Conservation (phyloP, 2,888 invertebrate species). For the Didymodactylos carnosus region DNA sequence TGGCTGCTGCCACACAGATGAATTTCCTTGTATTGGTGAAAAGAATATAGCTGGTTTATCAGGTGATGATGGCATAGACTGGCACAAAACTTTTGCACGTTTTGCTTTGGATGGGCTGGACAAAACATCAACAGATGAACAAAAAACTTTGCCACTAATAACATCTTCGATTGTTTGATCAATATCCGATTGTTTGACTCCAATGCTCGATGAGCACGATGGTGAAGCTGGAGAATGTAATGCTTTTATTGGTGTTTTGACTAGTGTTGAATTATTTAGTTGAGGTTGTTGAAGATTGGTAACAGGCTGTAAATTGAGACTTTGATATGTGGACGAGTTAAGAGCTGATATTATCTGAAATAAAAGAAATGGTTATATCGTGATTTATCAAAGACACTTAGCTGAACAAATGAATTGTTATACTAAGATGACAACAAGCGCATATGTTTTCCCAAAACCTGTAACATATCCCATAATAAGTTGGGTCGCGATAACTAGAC, state of each 20-base stretch:
- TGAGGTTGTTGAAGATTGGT: neutral
- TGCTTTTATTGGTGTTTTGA: neutral
- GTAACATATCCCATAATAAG: no score
- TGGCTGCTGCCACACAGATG: neutral
- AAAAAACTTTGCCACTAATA: neutral
- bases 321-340: neutral
- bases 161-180: neutral
- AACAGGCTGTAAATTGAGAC: neutral
- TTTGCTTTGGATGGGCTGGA: neutral
- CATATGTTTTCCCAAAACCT: no score
- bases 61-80: no score
- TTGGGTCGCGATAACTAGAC: no score
- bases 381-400: no score
- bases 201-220: neutral
- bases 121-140: no score
- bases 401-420: no score
- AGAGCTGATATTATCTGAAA: neutral
- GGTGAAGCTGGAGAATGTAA: no score
- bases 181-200: neutral
- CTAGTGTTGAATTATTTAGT: neutral
- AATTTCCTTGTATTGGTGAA: neutral
- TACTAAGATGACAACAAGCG: no score
- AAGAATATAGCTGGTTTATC: no score
- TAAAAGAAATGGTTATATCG: no score
- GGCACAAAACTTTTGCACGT: neutral